Base-by-base conservation (phyloP, 2,888 invertebrate genomes). In the Diarsia brunnea region DNA sequence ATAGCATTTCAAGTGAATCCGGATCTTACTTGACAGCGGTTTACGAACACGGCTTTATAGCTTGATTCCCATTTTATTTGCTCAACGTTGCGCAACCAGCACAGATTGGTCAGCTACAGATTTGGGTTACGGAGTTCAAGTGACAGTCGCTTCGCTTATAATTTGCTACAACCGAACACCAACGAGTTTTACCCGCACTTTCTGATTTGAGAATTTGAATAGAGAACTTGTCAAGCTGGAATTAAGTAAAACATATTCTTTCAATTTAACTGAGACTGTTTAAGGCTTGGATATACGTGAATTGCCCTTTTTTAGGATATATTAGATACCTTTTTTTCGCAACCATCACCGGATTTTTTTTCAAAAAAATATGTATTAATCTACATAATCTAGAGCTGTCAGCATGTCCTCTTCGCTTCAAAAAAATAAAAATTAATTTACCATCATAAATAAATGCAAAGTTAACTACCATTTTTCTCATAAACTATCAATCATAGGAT, bases 81-180 rank as follows among this genome's bases (percentile, higher is more conserved):
- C 79, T 81, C 43, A 43, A 47, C 19, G 4, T 65, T 47, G 72
- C 47, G 43, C 55, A 10, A 43, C 73, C 66, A 60, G 38, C 47
- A 53, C n/a, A 11, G 14, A 19, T 47, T 80, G 68, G 27, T 49
- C 14, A 69, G 75, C 79, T 81, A 55, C 47, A 19, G 53, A 11
- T 31, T 61, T 68, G n/a, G 81, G 14, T 43, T 16, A 11, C 19
- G 60, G 65, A 67, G 27, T 61, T 72, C 55, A 31, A 47, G 60
- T 68, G 64, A 60, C 47, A 65, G 60, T 60, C 12, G 79, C 79
- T 81, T 79, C 53, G 79, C 79, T 81, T 79, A 74, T 58, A 49
- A 73, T 66, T 81, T 60, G 79, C 79, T 79, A 65, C 38, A 58
- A 78, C 63, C n/a, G 19, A 51, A 27, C 73, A 55, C 27, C 55